These are phyloP conservation scores for Drosophila leonis DNA, from an alignment of 2,888 invertebrate genomes.

Conservation along the genomic window DNA sequence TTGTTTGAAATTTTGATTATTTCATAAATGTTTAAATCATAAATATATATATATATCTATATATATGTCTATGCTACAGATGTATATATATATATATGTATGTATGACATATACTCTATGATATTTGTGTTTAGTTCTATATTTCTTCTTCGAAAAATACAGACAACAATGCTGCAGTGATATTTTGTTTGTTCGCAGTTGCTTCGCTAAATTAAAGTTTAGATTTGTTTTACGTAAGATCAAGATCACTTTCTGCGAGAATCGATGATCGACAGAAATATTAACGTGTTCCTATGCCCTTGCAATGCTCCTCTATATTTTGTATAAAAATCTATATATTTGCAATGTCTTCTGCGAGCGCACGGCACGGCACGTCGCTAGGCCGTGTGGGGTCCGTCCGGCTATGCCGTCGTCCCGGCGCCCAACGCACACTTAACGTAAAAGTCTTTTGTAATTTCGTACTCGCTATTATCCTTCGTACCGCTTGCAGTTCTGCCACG, in stretches of 20 bases:
- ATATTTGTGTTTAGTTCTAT: constrained; percentile 52
- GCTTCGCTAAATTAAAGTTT: constrained; percentile 57
- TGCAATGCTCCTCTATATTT: constrained; percentile 60
- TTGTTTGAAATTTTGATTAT: constrained; percentile 47
- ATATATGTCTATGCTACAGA: constrained; percentile 22
- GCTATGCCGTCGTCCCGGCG: constrained; percentile 41
- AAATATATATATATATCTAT: constrained; percentile 10
- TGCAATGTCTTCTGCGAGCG: constrained; percentile 43
- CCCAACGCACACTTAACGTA: constrained; percentile 53
- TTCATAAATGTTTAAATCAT: constrained; percentile 25
- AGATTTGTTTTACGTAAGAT: constrained; percentile 61
- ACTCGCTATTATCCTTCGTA: constrained; percentile 18
- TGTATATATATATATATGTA: constrained; percentile 2
- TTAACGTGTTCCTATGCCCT: constrained; percentile 57
- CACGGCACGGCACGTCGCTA: constrained; percentile 16
- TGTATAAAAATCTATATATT: constrained; percentile 44
- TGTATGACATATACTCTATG: constrained; percentile 20
- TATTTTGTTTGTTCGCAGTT: constrained; percentile 74
- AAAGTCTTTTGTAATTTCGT: constrained; percentile 74
- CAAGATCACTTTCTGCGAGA: constrained; percentile 75
- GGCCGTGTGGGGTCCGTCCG: constrained; percentile 34
- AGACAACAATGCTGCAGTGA: constrained; percentile 51
- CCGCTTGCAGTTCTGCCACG: neutral
- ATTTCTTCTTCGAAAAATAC: constrained; percentile 73
- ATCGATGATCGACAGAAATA: constrained; percentile 47